These are phyloP conservation scores for Tetranychus piercei DNA, from an alignment of 2,888 invertebrate species.

Conservation along the genomic window DNA sequence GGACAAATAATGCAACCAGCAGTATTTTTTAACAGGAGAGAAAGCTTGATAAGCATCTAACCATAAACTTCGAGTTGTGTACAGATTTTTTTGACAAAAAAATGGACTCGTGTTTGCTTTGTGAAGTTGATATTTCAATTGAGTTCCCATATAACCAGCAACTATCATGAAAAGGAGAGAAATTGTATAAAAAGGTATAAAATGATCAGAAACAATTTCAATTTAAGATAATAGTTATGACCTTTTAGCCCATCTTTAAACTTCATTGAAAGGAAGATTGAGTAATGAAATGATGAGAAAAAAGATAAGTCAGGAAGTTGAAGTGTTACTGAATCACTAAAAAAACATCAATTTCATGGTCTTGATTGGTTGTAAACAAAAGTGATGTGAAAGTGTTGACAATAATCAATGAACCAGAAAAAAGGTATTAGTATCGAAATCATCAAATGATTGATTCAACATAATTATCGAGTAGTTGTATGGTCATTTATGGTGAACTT, in stretches of 20 bases:
- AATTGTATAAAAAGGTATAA: no score
- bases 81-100: conserved; percentile 1
- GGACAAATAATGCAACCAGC: conserved; percentile 8
- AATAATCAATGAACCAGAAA: neutral
- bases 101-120: conserved; percentile 1
- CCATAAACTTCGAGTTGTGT: conserved; percentile 2
- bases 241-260: no score
- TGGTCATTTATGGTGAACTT: no score
- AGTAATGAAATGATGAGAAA: neutral
- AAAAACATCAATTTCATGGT: neutral
- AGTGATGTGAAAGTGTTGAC: neutral
- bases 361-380: neutral
- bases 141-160: conserved; percentile 14
- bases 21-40: neutral
- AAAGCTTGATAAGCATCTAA: neutral
- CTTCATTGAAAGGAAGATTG: neutral
- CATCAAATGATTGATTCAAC: neutral
- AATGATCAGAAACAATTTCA: no score
- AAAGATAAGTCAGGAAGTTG: neutral
- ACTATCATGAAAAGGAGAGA: neutral
- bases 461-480: no score
- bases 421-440: neutral
- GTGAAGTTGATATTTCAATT: neutral
- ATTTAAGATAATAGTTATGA: no score
- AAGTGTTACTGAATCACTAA: neutral